Base-by-base conservation (phyloP, 2,888 invertebrate species). In the Eupithecia pulchellata region DNA sequence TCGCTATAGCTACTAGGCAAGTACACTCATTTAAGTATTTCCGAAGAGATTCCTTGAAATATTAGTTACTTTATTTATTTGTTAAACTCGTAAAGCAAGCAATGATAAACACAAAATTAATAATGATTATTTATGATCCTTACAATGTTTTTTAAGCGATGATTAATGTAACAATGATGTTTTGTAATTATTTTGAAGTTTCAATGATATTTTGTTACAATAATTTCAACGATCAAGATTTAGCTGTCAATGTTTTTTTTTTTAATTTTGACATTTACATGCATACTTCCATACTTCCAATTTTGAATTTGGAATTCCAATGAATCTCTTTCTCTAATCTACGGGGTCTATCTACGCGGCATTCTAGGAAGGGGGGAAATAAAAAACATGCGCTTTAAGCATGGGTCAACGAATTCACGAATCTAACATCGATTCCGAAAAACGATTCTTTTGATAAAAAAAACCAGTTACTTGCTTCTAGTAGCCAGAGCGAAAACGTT, bases 1-100 rank as follows among this genome's bases (percentile, higher is more conserved):
- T 85, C 93, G 94, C 94, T 92, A 93, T 93, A 94, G 93, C 93
- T 94, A 93, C 93, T 92, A 91, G 89, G 94, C 93, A 94, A 94
- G 94, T 94, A 92, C 91, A 92, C 85, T 82, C 84, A 91, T 81
- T 82, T 84, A 85, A 84, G 81, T 83, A 83, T 75, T 73, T 69
- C 68, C 70, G 74, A 81, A 82, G 92, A 92, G 92, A 93, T 91
- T 91, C 92, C 82, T 92, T 91, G 93, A 89, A 92, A 91, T 88
- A 84, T 13, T 14, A 39, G n/a, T n/a, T 42, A n/a, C 2, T 1
- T 47, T 47, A 13, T 52, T 25, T n/a, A n/a, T n/a, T 25, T 52
- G 11, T 25, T 13, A 52, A 9, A 20, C 6, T 25, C 52, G 25
- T 79, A 71, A 66, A 68, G 64, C 74, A 30, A 60, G 58, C 20